Conservation (phyloP, 2,888 invertebrate genomes). For the Eubasilissa splendida region DNA sequence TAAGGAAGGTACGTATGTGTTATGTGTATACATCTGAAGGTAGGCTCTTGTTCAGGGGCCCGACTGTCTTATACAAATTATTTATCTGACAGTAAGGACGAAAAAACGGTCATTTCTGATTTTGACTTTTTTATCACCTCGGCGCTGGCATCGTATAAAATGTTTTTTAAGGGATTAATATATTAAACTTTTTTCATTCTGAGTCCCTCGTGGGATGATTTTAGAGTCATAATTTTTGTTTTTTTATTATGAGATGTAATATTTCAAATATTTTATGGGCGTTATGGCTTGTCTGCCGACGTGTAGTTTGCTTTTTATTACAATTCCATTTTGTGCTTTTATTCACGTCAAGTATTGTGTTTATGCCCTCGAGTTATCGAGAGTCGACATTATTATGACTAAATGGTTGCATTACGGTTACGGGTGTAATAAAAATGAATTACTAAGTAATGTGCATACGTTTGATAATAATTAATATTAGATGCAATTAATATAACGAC, state of each 20-base stretch:
- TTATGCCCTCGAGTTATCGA: conserved; percentile 38
- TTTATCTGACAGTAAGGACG: conserved; percentile 50
- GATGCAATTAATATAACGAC: too few species aligned
- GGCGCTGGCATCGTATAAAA: conserved; percentile 49
- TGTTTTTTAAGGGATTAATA: conserved; percentile 53
- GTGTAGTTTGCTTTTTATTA: conserved; percentile 51
- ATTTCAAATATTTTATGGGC: conserved; percentile 57
- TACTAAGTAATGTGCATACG: too few species aligned
- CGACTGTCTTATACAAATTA: conserved; percentile 44
- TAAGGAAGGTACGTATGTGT: not conserved
- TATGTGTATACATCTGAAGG: not conserved
- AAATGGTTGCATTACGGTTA: not conserved
- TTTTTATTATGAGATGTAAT: conserved; percentile 54
- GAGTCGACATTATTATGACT: conserved; percentile 5
- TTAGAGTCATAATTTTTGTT: conserved; percentile 49
- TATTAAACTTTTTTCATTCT: conserved; percentile 49
- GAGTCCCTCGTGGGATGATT: conserved; percentile 49
- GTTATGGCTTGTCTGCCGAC: conserved; percentile 53
- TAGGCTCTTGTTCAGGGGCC: conserved; percentile 11
- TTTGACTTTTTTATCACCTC: conserved; percentile 52
- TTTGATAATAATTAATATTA: too few species aligned
- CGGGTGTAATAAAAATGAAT: too few species aligned
- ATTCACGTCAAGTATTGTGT: conserved; percentile 47
- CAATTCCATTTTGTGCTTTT: conserved; percentile 53
- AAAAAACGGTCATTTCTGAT: conserved; percentile 51